Evolutionary conservation across 2,888 invertebrate species (phyloP).

Genomic region (Polia nebulosa): DNA sequence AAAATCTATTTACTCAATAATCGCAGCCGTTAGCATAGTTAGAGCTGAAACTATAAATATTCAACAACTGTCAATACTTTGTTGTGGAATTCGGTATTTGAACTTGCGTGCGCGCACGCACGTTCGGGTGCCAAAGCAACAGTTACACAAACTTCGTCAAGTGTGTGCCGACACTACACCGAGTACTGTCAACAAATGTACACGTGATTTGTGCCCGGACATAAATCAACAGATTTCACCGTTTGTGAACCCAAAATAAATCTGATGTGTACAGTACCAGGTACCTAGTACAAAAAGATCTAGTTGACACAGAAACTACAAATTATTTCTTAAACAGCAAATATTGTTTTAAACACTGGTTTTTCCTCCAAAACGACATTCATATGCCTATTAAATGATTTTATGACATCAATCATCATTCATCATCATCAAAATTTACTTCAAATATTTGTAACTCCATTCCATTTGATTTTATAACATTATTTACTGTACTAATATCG

Average conservation of each 20-base stretch:
- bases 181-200: conserved; percentile 60
- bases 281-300: conserved; percentile 41
- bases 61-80: conserved; percentile 30
- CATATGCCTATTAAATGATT: not conserved
- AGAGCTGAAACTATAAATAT: conserved; percentile 35
- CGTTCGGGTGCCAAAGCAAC: conserved; percentile 64
- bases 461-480: not conserved
- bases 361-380: not conserved
- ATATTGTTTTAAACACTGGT: conserved; percentile 25
- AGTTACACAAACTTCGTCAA: conserved; percentile 68
- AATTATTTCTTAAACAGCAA: conserved; percentile 33
- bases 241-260: conserved; percentile 39
- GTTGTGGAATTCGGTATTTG: conserved; percentile 59
- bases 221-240: conserved; percentile 67
- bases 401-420: no score
- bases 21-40: not conserved
- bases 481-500: not conserved
- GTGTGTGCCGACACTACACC: conserved; percentile 55
- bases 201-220: conserved; percentile 59
- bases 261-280: conserved; percentile 19
- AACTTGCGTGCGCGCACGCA: conserved; percentile 62
- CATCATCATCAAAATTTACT: conserved; percentile 22
- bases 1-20: no score
- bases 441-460: not conserved
- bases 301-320: conserved; percentile 53